A percentile compares a stretch with the other conserved stretches of the same genome.
phyloP scores from a whole-genome alignment of 2,888 invertebrate species.

The Troides helena region DNA sequence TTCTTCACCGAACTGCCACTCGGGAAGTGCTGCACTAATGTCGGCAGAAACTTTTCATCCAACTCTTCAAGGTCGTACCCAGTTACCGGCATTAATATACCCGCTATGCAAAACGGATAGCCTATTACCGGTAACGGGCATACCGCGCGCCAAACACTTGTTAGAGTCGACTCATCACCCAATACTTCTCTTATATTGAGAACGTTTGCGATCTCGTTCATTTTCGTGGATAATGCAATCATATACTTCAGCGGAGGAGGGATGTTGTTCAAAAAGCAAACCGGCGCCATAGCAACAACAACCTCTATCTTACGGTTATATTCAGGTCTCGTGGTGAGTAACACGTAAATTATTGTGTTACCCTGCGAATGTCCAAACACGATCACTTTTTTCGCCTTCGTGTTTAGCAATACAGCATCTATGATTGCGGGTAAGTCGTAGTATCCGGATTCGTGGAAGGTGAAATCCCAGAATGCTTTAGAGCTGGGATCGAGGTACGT shows the following conservation, averaged over 20 bases:
- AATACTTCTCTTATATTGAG: slow-evolving; percentile 34
- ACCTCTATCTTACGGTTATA: no score
- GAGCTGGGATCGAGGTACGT: slow-evolving; percentile 46
- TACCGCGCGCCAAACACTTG: slow-evolving; percentile 8
- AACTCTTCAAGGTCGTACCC: slow-evolving; percentile 37
- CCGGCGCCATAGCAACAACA: slow-evolving; percentile 71
- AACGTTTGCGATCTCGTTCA: slow-evolving; percentile 54
- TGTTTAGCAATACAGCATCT: slow-evolving; percentile 31
- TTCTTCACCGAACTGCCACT: slow-evolving; percentile 42
- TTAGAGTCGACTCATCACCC: slow-evolving; percentile 8
- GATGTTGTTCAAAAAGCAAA: slow-evolving; percentile 66
- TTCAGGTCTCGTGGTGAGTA: no score
- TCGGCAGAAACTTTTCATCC: slow-evolving; percentile 36
- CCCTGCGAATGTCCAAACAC: no score
- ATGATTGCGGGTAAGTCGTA: slow-evolving; percentile 84
- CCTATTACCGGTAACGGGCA: slow-evolving; percentile 30
- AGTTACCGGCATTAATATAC: slow-evolving; percentile 21
- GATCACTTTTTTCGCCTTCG: no score
- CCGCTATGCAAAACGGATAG: slow-evolving; percentile 30
- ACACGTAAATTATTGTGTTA: no score
- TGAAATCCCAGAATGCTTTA: slow-evolving; percentile 73
- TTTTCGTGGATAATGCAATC: slow-evolving; percentile 46
- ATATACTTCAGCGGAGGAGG: slow-evolving; percentile 39
- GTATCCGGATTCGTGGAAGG: slow-evolving; percentile 84
- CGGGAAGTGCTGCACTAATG: slow-evolving; percentile 39